Evolutionary conservation across 2,888 invertebrate species (phyloP).

Genomic region (Stratiomys singularior): DNA sequence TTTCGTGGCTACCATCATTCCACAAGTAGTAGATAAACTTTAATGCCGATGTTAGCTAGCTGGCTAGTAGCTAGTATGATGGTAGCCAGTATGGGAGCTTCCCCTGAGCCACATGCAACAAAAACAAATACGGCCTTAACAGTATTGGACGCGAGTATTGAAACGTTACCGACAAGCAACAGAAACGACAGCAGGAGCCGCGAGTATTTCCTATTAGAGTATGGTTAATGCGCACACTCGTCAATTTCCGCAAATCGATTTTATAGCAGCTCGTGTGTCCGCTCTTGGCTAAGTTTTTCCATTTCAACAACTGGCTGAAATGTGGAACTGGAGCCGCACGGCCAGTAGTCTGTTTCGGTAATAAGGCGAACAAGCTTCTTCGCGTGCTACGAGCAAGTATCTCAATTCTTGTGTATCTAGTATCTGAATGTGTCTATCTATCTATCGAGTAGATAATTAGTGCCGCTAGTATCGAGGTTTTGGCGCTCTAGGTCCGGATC

Average conservation of each 20-base stretch:
- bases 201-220: slow-evolving; percentile 51
- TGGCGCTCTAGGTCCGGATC: not conserved
- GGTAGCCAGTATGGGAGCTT: slow-evolving; percentile 3
- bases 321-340: slow-evolving; percentile 19
- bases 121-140: slow-evolving; percentile 20
- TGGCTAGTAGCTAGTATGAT: not conserved
- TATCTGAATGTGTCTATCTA: slow-evolving; percentile 5
- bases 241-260: slow-evolving; percentile 58
- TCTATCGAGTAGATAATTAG: not conserved
- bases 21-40: slow-evolving; percentile 39
- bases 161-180: slow-evolving; percentile 42
- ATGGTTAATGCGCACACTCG: slow-evolving; percentile 56
- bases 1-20: slow-evolving; percentile 28
- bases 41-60: no score
- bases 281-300: slow-evolving; percentile 15
- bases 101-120: not conserved
- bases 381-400: slow-evolving; percentile 3
- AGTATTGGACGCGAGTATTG: slow-evolving; percentile 45
- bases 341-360: slow-evolving; percentile 37
- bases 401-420: slow-evolving; percentile 7
- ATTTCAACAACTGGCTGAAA: slow-evolving; percentile 28
- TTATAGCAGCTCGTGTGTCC: slow-evolving; percentile 41
- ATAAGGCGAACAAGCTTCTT: slow-evolving; percentile 31
- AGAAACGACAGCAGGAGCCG: slow-evolving; percentile 25
- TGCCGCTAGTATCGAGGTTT: slow-evolving; percentile 14